Base-by-base conservation (phyloP, 1,140 invertebrate genomes). In the Heliconius hewitsoni region DNA sequence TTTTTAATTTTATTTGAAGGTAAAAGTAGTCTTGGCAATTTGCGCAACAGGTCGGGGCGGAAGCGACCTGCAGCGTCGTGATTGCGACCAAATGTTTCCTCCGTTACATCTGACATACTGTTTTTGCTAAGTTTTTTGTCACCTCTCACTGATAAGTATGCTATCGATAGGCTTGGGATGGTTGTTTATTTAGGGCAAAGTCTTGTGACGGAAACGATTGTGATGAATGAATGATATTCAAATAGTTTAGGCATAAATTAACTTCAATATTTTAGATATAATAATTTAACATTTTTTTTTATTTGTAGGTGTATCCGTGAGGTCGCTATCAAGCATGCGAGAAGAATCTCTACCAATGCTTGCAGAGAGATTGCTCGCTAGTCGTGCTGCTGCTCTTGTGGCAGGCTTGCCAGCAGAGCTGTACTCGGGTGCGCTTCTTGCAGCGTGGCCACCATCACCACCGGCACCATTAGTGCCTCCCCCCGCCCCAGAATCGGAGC, bases 11-110 rank as follows among this genome's bases (percentile, higher is more conserved):
- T 5, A 30, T 66, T 66, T 66, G 11, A 66, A 66, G 27, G 8
- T 66, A 66, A 34, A 73, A 73, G 42, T 73, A 60, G 73, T 74
- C 42, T 71, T 50, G 74, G 86, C 82, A 87, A 90, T 94, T 93
- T 94, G 91, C 91, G 93, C 93, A 94, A 94, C 93, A 94, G 91
- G 93, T 94, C 93, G 93, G 91, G 90, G 89, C 93, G 93, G 93
- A 94, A 94, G 90, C 89, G 91, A 93, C 91, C 91, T 94, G 93
- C 91, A 91, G 81, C 86, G 87, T 78, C 83, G 84, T 92, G 91
- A 94, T 93, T 92, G 91, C 91, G 89, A 94, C 93, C 93, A 94
- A 94, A 94, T 94, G 93, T 94, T 93, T 93, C 91, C 91, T 92
- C 85, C 88, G 84, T 83, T 87, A 83, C 87, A 86, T 87, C 89